These are phyloP conservation scores for Callaeas wilsoni DNA, from an alignment of 2,113 vertebrate species.

Conservation along the genomic window DNA sequence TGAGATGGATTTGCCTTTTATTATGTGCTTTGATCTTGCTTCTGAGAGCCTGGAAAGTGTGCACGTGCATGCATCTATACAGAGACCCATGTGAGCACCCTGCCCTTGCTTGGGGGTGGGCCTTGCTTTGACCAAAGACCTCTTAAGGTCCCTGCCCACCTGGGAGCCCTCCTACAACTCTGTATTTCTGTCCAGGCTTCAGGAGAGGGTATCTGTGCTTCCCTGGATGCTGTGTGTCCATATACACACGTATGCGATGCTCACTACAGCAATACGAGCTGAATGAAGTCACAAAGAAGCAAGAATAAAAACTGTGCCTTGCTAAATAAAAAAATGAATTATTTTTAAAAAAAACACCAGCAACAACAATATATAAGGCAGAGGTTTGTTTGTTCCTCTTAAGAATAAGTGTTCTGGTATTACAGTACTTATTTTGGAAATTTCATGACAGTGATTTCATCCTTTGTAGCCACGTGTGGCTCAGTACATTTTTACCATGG, in stretches of 20 bases:
- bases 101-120: not conserved
- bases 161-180: not conserved
- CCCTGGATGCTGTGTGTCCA: not conserved
- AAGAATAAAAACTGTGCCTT: not conserved
- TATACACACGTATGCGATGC: fast-evolving
- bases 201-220: not conserved
- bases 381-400: not conserved
- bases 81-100: not conserved
- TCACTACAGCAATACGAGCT: not conserved
- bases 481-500: constrained; percentile 53
- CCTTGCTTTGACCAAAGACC: not conserved
- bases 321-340: not conserved
- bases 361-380: not conserved
- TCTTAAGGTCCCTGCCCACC: not conserved
- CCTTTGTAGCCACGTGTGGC: constrained; percentile 52
- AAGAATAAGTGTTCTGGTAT: not conserved
- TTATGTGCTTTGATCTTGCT: not conserved
- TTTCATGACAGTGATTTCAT: constrained; percentile 58
- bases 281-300: not conserved
- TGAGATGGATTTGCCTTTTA: not conserved
- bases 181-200: not conserved
- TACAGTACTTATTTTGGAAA: constrained; percentile 40
- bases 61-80: fast-evolving
- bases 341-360: not conserved
- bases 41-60: not conserved